These are phyloP conservation scores for Neotoxoptera formosana DNA, from an alignment of 1,140 invertebrate genomes.

Conservation along the genomic window DNA sequence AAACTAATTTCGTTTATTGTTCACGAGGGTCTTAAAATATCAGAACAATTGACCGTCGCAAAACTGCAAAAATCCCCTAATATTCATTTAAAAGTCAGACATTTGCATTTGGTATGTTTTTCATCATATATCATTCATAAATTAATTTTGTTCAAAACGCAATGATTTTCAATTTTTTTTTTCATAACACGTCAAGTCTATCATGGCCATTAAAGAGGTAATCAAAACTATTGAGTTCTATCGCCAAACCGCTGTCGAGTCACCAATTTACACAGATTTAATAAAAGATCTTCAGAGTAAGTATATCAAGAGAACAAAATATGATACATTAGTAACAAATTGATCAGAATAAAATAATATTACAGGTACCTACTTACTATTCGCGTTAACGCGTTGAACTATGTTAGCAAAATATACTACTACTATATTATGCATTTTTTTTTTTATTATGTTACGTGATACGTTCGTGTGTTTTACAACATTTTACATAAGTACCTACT, in stretches of 20 bases:
- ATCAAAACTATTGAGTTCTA: conserved; percentile 30
- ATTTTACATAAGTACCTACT: background rate
- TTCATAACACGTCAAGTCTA: background rate
- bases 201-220: conserved; percentile 51
- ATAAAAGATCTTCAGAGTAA: conserved; percentile 14
- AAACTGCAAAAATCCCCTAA: conserved; percentile 46
- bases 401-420: background rate
- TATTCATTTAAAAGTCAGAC: conserved; percentile 46
- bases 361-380: background rate
- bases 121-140: background rate
- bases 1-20: conserved; percentile 42
- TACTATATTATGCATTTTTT: background rate
- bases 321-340: background rate
- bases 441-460: background rate
- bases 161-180: background rate
- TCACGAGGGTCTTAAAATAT: conserved; percentile 47
- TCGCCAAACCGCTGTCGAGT: background rate
- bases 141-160: background rate
- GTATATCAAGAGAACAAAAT: background rate
- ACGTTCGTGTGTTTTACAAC: background rate
- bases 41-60: conserved; percentile 11
- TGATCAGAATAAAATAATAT: background rate
- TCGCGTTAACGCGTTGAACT: background rate
- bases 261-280: background rate
- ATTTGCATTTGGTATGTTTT: conserved; percentile 38